Percentiles rank a stretch among this genome's conserved stretches.
phyloP scores from a whole-genome alignment of 2,797 vertebrate species.

The Lycodopsis pacificus region DNA sequence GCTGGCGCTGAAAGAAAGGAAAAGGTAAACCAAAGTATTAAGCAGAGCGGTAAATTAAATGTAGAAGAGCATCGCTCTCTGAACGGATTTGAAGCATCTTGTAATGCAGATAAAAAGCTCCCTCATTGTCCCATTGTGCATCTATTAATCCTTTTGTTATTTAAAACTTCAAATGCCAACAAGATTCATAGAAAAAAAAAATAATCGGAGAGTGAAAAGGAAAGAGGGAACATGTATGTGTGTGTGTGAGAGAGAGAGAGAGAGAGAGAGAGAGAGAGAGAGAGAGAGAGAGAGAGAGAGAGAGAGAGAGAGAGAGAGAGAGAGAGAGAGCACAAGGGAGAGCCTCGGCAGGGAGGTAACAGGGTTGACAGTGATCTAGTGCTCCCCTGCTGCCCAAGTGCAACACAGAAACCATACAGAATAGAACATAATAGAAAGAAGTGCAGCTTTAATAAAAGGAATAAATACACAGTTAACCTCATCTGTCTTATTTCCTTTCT shows the following conservation, averaged over 20 bases:
- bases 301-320: conserved; percentile 47
- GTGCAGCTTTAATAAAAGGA: conserved; percentile 6
- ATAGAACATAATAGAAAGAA: conserved; percentile 20
- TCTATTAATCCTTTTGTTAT: conserved; percentile 60
- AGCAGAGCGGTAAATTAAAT: conserved; percentile 62
- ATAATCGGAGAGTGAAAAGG: conserved; percentile 21
- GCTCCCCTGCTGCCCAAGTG: conserved; percentile 54
- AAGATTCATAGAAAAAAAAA: conserved; percentile 12
- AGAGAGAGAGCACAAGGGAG: not conserved
- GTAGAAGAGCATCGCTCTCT: conserved; percentile 31
- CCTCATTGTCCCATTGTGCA: conserved; percentile 46
- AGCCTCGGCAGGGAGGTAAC: conserved; percentile 59
- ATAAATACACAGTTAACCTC: conserved; percentile 7
- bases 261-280: conserved; percentile 48
- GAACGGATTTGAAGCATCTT: conserved; percentile 58
- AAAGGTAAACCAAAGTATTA: conserved; percentile 38
- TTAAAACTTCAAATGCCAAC: conserved; percentile 53
- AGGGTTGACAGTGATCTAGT: conserved; percentile 67
- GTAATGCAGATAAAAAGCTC: conserved; percentile 68
- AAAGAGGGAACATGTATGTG: conserved; percentile 16
- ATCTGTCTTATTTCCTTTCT: not conserved
- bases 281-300: conserved; percentile 48
- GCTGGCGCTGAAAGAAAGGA: conserved; percentile 1
- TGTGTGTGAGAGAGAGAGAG: not conserved
- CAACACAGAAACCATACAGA: conserved; percentile 38